Conservation (phyloP, 2,797 vertebrate genomes). For the Agapornis canus region DNA sequence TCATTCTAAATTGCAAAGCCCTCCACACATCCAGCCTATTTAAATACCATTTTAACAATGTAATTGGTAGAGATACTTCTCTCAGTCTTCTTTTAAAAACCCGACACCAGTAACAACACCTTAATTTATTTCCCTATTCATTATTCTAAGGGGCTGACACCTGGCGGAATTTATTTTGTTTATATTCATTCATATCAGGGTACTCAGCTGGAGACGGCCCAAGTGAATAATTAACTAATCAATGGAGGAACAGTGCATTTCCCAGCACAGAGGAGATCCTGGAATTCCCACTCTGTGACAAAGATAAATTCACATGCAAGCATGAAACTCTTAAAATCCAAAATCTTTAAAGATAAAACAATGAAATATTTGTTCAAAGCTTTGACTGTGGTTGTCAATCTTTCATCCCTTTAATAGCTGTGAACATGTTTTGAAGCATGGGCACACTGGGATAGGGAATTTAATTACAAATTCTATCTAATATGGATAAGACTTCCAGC, state of each 20-base stretch:
- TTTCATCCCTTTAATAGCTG: neutral
- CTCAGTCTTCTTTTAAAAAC: neutral
- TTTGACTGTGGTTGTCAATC: neutral
- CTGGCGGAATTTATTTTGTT: slow-evolving; percentile 37
- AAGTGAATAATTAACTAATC: slow-evolving; percentile 53
- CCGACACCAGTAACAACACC: neutral
- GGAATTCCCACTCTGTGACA: neutral
- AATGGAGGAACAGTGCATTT: neutral
- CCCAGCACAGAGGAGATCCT: neutral
- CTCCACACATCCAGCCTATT: slow-evolving; percentile 19
- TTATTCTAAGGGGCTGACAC: slow-evolving; percentile 28
- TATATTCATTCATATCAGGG: neutral
- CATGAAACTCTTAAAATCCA: accelerated
- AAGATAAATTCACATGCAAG: neutral
- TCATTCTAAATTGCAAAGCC: slow-evolving; percentile 47
- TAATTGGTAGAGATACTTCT: slow-evolving; percentile 35
- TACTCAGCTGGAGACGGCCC: slow-evolving; percentile 37
- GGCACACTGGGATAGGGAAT: neutral
- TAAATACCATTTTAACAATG: slow-evolving; percentile 41
- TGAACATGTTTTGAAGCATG: neutral
- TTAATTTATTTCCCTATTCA: slow-evolving; percentile 44
- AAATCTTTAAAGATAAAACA: neutral
- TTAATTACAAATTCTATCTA: neutral
- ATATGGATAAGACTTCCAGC: neutral
- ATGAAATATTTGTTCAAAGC: neutral